A percentile compares a stretch with the other conserved stretches of the same genome.
These are phyloP conservation scores for Gastracanthus pulcherrimus DNA, from an alignment of 2,888 invertebrate genomes.

Conservation along the genomic window DNA sequence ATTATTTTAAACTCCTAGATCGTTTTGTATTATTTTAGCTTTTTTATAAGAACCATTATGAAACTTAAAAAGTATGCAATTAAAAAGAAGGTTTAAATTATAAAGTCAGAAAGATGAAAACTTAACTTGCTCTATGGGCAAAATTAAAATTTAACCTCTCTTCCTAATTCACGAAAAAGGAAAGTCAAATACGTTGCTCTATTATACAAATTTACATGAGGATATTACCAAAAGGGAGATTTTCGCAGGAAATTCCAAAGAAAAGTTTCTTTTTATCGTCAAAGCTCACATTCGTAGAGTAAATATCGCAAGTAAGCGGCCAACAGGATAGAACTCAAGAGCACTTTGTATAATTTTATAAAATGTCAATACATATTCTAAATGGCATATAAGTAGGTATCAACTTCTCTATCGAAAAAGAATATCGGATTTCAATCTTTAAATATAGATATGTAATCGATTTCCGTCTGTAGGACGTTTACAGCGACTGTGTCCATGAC, in stretches of 20 bases:
- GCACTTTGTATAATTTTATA: background rate
- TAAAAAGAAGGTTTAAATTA: too few relatives aligned
- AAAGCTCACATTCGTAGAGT: background rate
- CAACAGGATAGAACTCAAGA: background rate
- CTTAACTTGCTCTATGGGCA: too few relatives aligned
- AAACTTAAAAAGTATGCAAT: too few relatives aligned
- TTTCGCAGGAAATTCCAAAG: background rate
- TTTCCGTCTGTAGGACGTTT: too few relatives aligned
- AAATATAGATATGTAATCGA: background rate
- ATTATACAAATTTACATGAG: slow-evolving; percentile 4
- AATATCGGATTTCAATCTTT: background rate
- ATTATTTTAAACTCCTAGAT: too few relatives aligned
- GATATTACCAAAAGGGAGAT: background rate
- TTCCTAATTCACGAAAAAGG: background rate
- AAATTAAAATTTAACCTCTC: background rate
- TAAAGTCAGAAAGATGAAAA: too few relatives aligned
- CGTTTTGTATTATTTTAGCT: too few relatives aligned
- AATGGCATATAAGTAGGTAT: too few relatives aligned
- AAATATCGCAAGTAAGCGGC: background rate
- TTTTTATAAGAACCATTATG: too few relatives aligned
- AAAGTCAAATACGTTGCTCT: background rate
- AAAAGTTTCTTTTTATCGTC: background rate
- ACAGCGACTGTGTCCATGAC: too few relatives aligned
- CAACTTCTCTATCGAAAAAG: background rate
- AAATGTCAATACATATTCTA: background rate